Evolutionary conservation across 2,113 vertebrate genomes (phyloP), one percentile per base, ranked within the genome.

Genomic region (Lucifuga dentata): DNA sequence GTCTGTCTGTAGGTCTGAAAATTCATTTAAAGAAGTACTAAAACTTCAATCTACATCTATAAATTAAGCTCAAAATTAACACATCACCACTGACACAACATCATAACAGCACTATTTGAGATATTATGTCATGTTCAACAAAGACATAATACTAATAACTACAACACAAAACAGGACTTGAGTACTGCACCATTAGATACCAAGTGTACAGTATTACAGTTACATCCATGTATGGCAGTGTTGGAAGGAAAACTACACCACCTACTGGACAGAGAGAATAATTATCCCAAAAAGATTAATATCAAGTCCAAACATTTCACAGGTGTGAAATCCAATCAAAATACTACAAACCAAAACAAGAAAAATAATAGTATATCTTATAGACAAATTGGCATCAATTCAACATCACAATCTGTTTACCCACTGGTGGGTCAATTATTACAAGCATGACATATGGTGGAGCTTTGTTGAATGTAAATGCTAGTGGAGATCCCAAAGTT

Each of bases 121-220:
- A 21, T 11, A 43, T 60, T 15, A 68, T 40, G 41, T 41, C 6
- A 59, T 19, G 17, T 52, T 10, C 16, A 67, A 74, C 11, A 59
- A 57, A 1, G n/a, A 59, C 56, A 58, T 66, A 29, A 17, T 35
- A 52, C 53, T 13, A 21, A 41, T 40, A 53, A 52, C 39, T 19
- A 49, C 33, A 65, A 41, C 49, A 72, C 68, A 61, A 49, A 63
- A 1, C 49, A 16, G 10, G 19, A 53, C 44, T 46, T 53, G 8
- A 50, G 23, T 38, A 64, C 39, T 49, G 68, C 29, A 80, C 66
- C 16, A 11, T 40, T 35, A 71, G 38, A 79, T 69, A 45, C 15
- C 17, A 73, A 68, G 33, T 58, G 17, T 16, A 71, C 60, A 61
- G 29, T 46, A 41, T 44, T 32, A 73, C 53, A 73, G 57, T 57